A percentile compares a stretch with the other conserved stretches of the same genome.
phyloP scores from a whole-genome alignment of 2,888 invertebrate species.

The Apamea epomidion region DNA sequence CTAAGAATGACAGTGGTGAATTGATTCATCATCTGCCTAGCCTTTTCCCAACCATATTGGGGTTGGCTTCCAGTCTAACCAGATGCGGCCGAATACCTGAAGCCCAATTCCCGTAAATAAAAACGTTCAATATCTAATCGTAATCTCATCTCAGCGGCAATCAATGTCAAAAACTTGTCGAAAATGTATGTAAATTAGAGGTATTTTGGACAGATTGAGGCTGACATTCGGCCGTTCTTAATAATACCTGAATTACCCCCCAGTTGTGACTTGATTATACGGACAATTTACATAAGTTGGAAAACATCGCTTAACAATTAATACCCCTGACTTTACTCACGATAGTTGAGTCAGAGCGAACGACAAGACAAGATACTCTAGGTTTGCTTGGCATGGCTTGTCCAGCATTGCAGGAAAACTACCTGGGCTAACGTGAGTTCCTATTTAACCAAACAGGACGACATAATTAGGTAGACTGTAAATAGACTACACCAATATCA shows the following conservation, averaged over 20 bases:
- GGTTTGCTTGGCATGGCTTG: background rate
- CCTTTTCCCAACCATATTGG: no score
- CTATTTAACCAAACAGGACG: background rate
- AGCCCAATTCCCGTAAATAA: no score
- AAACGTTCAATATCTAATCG: no score
- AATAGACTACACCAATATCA: background rate
- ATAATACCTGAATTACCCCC: no score
- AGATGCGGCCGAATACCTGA: no score
- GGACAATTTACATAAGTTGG: background rate
- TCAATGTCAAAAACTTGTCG: no score
- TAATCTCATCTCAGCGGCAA: no score
- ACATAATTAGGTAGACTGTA: constrained; percentile 8
- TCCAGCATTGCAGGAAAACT: background rate
- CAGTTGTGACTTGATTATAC: background rate
- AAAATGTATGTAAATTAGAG: no score
- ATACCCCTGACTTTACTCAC: background rate
- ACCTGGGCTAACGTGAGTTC: background rate
- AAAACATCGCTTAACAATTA: background rate
- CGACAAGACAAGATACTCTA: background rate
- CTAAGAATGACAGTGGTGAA: background rate
- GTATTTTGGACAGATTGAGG: no score
- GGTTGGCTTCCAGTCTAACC: no score
- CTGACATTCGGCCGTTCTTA: no score
- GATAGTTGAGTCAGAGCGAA: background rate
- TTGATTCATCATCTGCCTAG: background rate